Conservation (phyloP, 2,888 invertebrate genomes). For the Megalurothrips usitatus region DNA sequence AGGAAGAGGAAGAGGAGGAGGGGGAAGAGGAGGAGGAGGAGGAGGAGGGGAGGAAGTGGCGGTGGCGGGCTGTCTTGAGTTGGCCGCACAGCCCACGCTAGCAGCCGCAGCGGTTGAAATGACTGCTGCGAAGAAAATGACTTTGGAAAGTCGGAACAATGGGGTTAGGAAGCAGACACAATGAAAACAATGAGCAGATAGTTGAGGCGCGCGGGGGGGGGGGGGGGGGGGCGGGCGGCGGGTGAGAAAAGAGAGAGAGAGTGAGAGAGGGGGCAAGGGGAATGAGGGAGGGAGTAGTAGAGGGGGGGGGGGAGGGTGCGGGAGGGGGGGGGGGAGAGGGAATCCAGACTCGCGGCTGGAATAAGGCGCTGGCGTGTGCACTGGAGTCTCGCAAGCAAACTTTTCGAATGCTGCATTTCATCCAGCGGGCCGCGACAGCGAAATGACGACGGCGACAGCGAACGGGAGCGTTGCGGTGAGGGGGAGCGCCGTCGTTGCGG, state of each 20-base stretch:
- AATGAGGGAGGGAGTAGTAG: not conserved
- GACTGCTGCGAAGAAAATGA: constrained; percentile 22
- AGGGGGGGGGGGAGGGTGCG: not conserved
- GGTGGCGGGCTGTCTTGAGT: constrained; percentile 11
- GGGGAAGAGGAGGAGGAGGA: not conserved
- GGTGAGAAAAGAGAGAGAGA: not conserved
- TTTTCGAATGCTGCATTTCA: constrained; percentile 6
- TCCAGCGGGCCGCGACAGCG: not conserved
- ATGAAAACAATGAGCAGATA: constrained; percentile 26
- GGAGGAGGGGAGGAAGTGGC: not conserved
- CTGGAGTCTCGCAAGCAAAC: not conserved
- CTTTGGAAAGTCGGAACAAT: constrained; percentile 26
- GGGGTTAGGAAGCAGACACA: constrained; percentile 25
- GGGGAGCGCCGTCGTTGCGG: no score
- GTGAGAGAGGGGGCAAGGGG: not conserved
- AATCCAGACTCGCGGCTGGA: not conserved
- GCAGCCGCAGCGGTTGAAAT: not conserved
- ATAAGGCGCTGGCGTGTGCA: not conserved
- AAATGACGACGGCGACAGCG: no score
- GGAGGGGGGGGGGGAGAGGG: not conserved
- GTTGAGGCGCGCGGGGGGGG: not conserved
- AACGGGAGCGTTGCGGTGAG: no score
- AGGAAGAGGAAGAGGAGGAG: not conserved
- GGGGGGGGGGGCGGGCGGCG: not conserved
- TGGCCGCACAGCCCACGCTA: not conserved